Percentiles rank a stretch among this genome's conserved stretches.
Evolutionary conservation across 2,888 invertebrate species (phyloP).

Genomic region (Orthosia incerta): DNA sequence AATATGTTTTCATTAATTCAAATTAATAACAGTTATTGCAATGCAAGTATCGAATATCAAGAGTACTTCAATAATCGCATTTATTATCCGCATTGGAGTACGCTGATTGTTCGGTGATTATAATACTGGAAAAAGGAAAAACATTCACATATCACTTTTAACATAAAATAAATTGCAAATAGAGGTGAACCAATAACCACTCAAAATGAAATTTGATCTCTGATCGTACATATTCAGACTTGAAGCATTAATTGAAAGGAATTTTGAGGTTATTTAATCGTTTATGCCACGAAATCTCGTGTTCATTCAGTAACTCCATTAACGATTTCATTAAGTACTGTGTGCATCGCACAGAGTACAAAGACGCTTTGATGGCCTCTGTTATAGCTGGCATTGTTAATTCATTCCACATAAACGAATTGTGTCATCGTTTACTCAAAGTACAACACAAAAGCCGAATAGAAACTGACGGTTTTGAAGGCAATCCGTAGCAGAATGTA

Average conservation of each 20-base stretch:
- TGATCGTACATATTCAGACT: background rate
- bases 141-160: background rate
- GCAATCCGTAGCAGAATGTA: no score
- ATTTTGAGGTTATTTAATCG: background rate
- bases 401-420: no score
- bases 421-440: no score
- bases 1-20: background rate
- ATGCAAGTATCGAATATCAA: background rate
- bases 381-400: no score
- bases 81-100: background rate
- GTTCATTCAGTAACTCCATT: no score
- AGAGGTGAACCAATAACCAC: no score
- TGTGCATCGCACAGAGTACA: no score
- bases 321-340: no score
- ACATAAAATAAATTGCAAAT: background rate
- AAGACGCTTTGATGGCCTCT: no score
- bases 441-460: no score
- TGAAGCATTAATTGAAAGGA: background rate
- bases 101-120: background rate
- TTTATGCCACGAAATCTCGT: background rate
- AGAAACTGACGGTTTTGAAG: no score
- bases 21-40: background rate
- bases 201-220: background rate
- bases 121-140: background rate
- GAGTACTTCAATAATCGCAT: background rate